Conservation (phyloP, 2,888 invertebrate genomes). For the Parelbella ahira region DNA sequence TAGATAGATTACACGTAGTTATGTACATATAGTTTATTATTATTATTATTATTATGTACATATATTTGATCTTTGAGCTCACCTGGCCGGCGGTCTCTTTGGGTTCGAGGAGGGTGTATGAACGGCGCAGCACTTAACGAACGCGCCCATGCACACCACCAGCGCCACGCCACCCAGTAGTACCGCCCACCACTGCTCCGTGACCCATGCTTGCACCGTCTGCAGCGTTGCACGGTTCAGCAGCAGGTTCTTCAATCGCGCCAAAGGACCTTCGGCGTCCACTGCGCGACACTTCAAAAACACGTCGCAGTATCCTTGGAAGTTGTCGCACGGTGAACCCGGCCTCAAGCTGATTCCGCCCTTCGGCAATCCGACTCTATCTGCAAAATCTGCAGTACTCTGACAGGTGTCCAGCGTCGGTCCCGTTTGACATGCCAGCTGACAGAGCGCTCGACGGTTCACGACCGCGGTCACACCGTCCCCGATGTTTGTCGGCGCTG, state of each 20-base stretch:
- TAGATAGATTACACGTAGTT: too few relatives aligned
- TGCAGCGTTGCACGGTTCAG: slow-evolving; percentile 94
- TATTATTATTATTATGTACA: too few relatives aligned
- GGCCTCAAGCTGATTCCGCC: slow-evolving; percentile 94
- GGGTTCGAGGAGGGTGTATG: slow-evolving; percentile 99
- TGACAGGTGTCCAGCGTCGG: slow-evolving; percentile 86
- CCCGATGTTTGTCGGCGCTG: slow-evolving; percentile 82
- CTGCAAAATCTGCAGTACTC: slow-evolving; percentile 93
- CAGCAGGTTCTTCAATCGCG: slow-evolving; percentile 96
- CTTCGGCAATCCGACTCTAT: slow-evolving; percentile 84
- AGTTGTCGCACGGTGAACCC: slow-evolving; percentile 99
- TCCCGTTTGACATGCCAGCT: slow-evolving; percentile 96
- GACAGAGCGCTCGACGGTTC: slow-evolving; percentile 93
- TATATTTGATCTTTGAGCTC: too few relatives aligned
- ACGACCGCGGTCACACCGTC: slow-evolving; percentile 80
- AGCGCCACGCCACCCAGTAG: slow-evolving; percentile 94
- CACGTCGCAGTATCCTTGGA: slow-evolving; percentile 98
- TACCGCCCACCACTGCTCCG: slow-evolving; percentile 96
- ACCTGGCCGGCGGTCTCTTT: slow-evolving; percentile 95
- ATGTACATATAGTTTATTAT: too few relatives aligned
- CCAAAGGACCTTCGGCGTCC: slow-evolving; percentile 98
- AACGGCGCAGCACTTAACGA: slow-evolving; percentile 99
- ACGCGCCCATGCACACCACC: slow-evolving; percentile 97
- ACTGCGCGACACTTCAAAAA: slow-evolving; percentile 99
- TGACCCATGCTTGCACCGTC: slow-evolving; percentile 94